Evolutionary conservation across 2,113 vertebrate species (phyloP).

Genomic region (Phalacrocorax aristotelis): DNA sequence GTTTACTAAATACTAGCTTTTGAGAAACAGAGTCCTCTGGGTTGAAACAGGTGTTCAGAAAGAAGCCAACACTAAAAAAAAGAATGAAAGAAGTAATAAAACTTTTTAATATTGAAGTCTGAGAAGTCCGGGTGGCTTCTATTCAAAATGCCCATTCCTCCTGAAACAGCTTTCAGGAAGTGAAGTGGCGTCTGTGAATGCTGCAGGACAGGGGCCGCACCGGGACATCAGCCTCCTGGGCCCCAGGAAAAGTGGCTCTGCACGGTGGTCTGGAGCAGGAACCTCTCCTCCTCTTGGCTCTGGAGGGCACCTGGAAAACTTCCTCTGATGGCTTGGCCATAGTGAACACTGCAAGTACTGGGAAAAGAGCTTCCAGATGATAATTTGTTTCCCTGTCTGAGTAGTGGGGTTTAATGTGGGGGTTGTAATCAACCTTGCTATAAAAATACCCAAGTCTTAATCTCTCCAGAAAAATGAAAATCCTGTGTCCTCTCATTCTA

Average conservation of each 20-base stretch:
- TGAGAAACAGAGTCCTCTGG: neutral
- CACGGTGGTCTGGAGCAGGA: neutral
- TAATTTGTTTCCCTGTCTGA: neutral
- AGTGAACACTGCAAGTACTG: neutral
- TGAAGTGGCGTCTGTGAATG: neutral
- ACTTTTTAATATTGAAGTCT: neutral
- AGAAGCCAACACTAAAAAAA: neutral
- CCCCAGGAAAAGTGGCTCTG: neutral
- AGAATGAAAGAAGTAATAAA: neutral
- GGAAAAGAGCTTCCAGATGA: neutral
- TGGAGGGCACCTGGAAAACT: neutral
- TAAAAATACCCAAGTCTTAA: neutral
- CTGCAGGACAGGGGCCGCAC: neutral
- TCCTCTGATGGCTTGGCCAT: neutral
- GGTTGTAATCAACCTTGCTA: neutral
- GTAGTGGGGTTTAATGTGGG: neutral
- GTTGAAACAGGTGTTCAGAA: neutral
- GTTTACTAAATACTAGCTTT: neutral
- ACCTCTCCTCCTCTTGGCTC: neutral
- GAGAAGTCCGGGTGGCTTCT: neutral
- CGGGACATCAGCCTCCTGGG: neutral
- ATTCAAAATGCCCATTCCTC: neutral
- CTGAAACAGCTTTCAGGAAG: neutral
- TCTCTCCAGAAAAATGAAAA: neutral
- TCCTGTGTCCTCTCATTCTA: neutral